Conservation (phyloP, 1,140 invertebrate genomes). For the Pollicipes pollicipes region DNA sequence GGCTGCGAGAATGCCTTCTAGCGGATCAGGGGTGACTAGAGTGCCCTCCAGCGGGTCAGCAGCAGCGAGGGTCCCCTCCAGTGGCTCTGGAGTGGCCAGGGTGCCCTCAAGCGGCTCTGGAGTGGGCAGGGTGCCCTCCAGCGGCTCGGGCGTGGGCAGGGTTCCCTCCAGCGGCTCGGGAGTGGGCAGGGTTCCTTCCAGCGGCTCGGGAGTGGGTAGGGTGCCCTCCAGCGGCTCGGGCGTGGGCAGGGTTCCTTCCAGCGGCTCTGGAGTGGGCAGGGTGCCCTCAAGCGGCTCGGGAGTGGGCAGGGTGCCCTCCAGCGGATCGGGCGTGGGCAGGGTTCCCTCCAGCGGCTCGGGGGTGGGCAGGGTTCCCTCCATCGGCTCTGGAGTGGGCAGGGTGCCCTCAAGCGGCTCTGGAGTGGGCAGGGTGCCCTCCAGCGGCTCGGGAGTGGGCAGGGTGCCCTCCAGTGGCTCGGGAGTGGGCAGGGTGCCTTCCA, state of each 20-base stretch:
- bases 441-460: background rate
- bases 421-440: background rate
- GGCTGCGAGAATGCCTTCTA: too few species aligned
- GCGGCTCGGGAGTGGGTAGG: background rate
- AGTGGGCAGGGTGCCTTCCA: too few species aligned
- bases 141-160: background rate
- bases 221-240: background rate
- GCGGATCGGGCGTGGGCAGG: too few species aligned
- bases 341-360: too few species aligned
- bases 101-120: background rate
- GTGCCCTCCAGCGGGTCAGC: too few species aligned
- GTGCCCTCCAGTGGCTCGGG: background rate
- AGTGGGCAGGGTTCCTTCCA: too few species aligned
- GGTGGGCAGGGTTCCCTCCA: background rate
- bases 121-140: background rate
- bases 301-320: too few species aligned
- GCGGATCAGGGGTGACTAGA: too few species aligned
- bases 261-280: too few species aligned
- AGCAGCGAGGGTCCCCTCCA: background rate
- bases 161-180: background rate
- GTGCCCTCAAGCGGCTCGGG: too few species aligned
- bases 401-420: background rate
- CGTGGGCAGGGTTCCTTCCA: too few species aligned
- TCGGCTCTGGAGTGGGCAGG: background rate
- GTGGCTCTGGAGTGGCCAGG: background rate